phyloP scores from a whole-genome alignment of 2,888 invertebrate genomes.

The Epicampocera succincta region DNA sequence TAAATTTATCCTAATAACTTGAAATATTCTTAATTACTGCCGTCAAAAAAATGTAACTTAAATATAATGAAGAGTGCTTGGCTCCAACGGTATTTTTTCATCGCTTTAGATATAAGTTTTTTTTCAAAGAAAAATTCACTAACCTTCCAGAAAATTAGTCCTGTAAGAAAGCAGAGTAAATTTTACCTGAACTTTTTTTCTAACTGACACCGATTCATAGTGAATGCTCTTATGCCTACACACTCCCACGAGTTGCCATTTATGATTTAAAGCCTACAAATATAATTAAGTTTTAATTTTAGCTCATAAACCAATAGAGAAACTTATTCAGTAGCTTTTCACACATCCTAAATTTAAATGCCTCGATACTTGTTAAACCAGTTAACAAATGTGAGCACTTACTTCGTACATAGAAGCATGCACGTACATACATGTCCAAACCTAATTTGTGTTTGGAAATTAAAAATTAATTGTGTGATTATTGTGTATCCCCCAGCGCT shows the following conservation, averaged over 20 bases:
- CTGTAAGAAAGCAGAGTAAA: too few species aligned
- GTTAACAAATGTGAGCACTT: slow-evolving; percentile 11
- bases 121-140: too few species aligned
- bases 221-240: background rate
- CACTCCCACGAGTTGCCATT: background rate
- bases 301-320: slow-evolving; percentile 6
- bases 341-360: slow-evolving; percentile 40
- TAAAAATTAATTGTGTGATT: slow-evolving; percentile 25
- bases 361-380: slow-evolving; percentile 23
- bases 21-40: too few species aligned
- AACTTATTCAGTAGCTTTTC: slow-evolving; percentile 2
- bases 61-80: too few species aligned
- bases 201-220: too few species aligned
- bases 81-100: too few species aligned
- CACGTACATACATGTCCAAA: background rate
- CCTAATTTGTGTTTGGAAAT: slow-evolving; percentile 34
- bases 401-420: background rate
- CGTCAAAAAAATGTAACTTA: too few species aligned
- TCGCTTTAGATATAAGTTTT: too few species aligned
- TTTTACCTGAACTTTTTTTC: too few species aligned
- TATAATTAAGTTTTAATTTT: slow-evolving; percentile 40
- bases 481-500: slow-evolving; percentile 13
- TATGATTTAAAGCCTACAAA: slow-evolving; percentile 21
- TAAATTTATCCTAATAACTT: too few species aligned
- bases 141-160: too few species aligned